Conservation (phyloP, 2,797 vertebrate genomes). For the Syngnathus rostellatus region DNA sequence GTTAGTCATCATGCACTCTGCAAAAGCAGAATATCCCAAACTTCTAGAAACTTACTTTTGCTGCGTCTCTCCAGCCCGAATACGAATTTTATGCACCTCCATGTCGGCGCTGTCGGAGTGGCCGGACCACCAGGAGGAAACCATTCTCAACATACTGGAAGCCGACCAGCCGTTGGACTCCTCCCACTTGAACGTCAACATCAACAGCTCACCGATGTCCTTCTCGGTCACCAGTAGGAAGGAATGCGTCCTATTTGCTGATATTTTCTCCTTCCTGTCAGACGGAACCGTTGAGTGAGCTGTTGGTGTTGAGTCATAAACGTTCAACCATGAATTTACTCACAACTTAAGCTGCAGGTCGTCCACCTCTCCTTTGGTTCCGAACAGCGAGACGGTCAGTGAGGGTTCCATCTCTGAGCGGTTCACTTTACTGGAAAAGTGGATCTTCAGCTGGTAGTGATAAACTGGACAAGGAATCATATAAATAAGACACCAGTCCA, state of each 20-base stretch:
- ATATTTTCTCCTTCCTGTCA: slow-evolving; percentile 63
- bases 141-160: slow-evolving; percentile 56
- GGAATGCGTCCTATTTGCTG: slow-evolving; percentile 62
- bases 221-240: slow-evolving; percentile 72
- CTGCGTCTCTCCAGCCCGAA: slow-evolving; percentile 70
- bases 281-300: neutral
- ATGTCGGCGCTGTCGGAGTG: slow-evolving; percentile 36
- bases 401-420: slow-evolving; percentile 56
- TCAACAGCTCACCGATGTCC: slow-evolving; percentile 69
- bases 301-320: slow-evolving; percentile 2
- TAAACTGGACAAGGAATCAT: slow-evolving; percentile 54
- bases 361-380: slow-evolving; percentile 62
- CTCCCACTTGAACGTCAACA: slow-evolving; percentile 69
- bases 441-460: slow-evolving; percentile 76
- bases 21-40: neutral
- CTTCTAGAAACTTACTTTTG: slow-evolving; percentile 52
- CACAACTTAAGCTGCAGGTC: slow-evolving; percentile 67
- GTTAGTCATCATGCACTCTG: neutral
- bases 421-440: slow-evolving; percentile 60
- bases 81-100: slow-evolving; percentile 65
- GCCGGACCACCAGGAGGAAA: slow-evolving; percentile 68
- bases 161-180: slow-evolving; percentile 57
- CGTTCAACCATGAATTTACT: slow-evolving; percentile 27
- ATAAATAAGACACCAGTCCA: neutral
- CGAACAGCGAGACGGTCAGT: slow-evolving; percentile 62